phyloP scores from a whole-genome alignment of 2,888 invertebrate species.

The Anodontia alba region DNA sequence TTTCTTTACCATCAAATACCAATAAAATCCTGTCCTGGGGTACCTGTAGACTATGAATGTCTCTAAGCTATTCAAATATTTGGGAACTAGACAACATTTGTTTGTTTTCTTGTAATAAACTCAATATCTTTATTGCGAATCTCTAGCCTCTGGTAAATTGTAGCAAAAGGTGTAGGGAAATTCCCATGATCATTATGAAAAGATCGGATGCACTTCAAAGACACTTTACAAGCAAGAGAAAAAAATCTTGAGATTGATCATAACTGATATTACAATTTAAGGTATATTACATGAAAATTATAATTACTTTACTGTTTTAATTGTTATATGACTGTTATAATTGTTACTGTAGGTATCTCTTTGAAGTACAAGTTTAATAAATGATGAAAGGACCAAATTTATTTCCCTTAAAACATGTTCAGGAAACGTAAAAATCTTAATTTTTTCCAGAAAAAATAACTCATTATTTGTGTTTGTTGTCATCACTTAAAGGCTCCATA shows the following conservation, averaged over 20 bases:
- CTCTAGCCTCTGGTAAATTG: slow-evolving; percentile 30
- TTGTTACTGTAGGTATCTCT: background rate
- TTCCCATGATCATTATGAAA: slow-evolving; percentile 4
- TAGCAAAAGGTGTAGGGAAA: background rate
- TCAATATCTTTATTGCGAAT: slow-evolving; percentile 58
- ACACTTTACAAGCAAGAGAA: background rate
- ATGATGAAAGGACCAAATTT: too few species aligned
- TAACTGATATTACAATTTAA: background rate
- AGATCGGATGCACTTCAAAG: background rate
- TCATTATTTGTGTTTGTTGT: too few species aligned
- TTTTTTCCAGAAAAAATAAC: too few species aligned
- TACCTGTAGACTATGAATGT: slow-evolving; percentile 28
- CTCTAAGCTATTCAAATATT: slow-evolving; percentile 61
- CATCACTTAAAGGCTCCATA: too few species aligned
- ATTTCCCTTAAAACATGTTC: too few species aligned
- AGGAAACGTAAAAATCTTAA: too few species aligned
- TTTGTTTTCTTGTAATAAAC: slow-evolving; percentile 56
- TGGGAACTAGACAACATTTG: slow-evolving; percentile 54
- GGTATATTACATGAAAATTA: background rate
- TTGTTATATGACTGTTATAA: background rate
- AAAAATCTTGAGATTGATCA: slow-evolving; percentile 11
- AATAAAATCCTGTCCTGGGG: slow-evolving; percentile 53
- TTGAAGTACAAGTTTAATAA: too few species aligned
- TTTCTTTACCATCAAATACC: slow-evolving; percentile 19
- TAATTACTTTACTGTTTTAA: slow-evolving; percentile 9